Percentiles rank a stretch among this genome's conserved stretches.
phyloP scores from a whole-genome alignment of 2,888 invertebrate genomes.

The Chesias legatella region DNA sequence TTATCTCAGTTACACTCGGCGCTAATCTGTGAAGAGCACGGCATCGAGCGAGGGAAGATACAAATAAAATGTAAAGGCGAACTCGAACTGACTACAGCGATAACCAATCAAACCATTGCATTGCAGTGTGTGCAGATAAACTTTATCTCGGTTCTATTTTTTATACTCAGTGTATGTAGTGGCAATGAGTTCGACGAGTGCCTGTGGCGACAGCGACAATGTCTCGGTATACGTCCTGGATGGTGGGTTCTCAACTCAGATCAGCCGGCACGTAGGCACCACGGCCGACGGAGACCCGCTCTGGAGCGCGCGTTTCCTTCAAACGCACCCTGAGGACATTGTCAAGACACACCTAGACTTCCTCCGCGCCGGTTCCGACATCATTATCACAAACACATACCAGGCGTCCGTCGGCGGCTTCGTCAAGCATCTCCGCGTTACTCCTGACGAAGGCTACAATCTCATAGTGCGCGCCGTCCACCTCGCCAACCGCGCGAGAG shows the following conservation, averaged over 20 bases:
- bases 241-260: constrained; percentile 91
- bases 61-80: no score
- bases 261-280: constrained; percentile 84
- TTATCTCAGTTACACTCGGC: no score
- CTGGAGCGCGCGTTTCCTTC: constrained; percentile 91
- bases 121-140: no score
- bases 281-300: constrained; percentile 90
- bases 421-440: constrained; percentile 84
- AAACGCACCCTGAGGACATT: constrained; percentile 88
- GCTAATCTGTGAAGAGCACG: no score
- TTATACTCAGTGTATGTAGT: no score
- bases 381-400: constrained; percentile 93
- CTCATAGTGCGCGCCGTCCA: constrained; percentile 87
- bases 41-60: no score
- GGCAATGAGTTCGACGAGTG: not conserved
- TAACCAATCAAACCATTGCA: no score
- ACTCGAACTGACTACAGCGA: no score
- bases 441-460: constrained; percentile 82
- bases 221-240: constrained; percentile 69
- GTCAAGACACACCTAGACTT: constrained; percentile 89
- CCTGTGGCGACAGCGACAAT: not conserved
- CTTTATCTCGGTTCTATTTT: no score
- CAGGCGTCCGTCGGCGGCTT: constrained; percentile 91
- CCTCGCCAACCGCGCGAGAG: constrained; percentile 85
- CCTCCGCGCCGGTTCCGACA: constrained; percentile 90